Evolutionary conservation across 2,113 vertebrate species (phyloP).

Genomic region (Seriola rivoliana): DNA sequence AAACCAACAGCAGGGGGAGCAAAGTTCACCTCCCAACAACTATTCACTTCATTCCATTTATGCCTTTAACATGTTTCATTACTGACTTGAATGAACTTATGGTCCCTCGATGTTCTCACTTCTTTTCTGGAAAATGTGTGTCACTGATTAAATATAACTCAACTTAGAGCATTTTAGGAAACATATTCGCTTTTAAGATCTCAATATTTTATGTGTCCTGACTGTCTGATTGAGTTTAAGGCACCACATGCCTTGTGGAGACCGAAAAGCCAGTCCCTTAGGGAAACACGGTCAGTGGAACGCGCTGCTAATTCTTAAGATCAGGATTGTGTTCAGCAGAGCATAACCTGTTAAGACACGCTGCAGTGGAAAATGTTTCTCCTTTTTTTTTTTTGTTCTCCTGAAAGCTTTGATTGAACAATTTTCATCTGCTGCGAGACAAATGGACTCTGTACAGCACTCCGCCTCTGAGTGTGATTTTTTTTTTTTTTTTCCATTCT

Average conservation of each 20-base stretch:
- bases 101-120: constrained; percentile 46
- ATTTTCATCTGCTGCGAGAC: constrained; percentile 65
- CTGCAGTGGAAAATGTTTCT: constrained; percentile 65
- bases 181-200: constrained; percentile 82
- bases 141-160: constrained; percentile 79
- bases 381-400: constrained; percentile 59
- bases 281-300: constrained; percentile 76
- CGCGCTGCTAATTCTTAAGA: constrained; percentile 70
- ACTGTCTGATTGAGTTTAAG: constrained; percentile 74
- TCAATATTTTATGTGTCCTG: constrained; percentile 82
- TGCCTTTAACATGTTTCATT: constrained; percentile 60
- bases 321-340: constrained; percentile 77
- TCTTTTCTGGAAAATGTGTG: constrained; percentile 71
- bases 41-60: constrained; percentile 31
- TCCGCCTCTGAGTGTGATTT: constrained; percentile 2
- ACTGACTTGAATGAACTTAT: constrained; percentile 51
- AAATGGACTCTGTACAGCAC: constrained; percentile 48
- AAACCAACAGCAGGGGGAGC: constrained; percentile 43
- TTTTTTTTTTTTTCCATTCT: constrained; percentile 23
- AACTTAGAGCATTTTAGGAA: constrained; percentile 71
- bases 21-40: constrained; percentile 13
- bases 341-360: constrained; percentile 77
- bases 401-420: constrained; percentile 74
- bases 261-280: constrained; percentile 63
- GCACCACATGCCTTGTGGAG: constrained; percentile 53